Evolutionary conservation across 2,888 invertebrate species (phyloP), one percentile per base, ranked within the genome.

Genomic region (Drosophila niveifrons): DNA sequence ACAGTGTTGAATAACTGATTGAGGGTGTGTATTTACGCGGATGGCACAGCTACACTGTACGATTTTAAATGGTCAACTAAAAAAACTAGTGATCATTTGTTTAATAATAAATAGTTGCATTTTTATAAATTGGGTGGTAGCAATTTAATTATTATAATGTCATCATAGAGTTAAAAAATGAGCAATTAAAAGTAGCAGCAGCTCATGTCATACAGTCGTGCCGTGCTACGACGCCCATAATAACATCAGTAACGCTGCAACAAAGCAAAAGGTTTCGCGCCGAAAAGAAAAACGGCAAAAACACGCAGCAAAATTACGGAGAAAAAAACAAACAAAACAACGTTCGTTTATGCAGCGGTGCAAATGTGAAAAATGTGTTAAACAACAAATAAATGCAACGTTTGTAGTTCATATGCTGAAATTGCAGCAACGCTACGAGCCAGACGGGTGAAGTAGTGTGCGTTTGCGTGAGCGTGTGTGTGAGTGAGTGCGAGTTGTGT

Each of bases 261-360:
- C 88, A 88, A 88, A 88, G 88, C 88, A 88, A 75, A 85, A 73
- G 78, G 57, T 84, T 84, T 84, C 83, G 88, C 83, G 83, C 83
- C 83, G 88, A 84, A 84, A 84, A 88, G 55, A 58, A 80, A 80
- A 70, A 82, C 65, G 56, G 71, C 66, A 73, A 77, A 72, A 69
- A 66, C 66, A 77, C 67, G 34, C 52, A 73, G 50, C 51, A 66
- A 72, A 47, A 9, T 34, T 53, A 47, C 28, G 34, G 63, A 67
- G 59, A 69, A 66, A 29, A n/a, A 44, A 48, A 56, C 29, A 66
- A 68, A 50, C 13, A 48, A 41, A 43, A 23, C 23, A 23, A 4
- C 13, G 17, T 34, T 56, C 13, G 31, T 56, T 31, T 31, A 56
- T 34, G 13, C 13, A 44, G 1, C 8, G 13, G 41, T 18, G 15